These are phyloP conservation scores for Calypte anna DNA, from an alignment of 2,113 vertebrate genomes.

Conservation along the genomic window DNA sequence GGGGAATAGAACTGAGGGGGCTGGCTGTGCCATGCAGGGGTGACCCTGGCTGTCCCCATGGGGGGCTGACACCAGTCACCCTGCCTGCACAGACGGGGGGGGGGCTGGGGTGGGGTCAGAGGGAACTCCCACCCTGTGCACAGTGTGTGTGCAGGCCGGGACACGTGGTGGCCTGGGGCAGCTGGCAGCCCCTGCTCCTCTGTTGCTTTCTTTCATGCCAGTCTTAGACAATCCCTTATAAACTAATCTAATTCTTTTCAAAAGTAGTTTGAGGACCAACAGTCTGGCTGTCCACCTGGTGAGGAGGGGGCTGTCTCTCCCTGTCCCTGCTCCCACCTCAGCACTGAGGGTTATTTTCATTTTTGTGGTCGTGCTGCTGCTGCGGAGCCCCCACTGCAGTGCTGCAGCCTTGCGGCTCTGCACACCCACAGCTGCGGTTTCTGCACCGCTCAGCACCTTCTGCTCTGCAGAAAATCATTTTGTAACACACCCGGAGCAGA, in stretches of 20 bases:
- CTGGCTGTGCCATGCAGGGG: no score
- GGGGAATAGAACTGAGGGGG: neutral
- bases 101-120: neutral
- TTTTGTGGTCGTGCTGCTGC: neutral
- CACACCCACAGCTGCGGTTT: neutral
- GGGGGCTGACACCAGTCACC: rapidly evolving
- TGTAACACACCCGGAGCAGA: neutral
- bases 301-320: neutral
- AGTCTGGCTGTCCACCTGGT: neutral
- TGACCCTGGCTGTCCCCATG: neutral
- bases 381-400: neutral
- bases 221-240: neutral
- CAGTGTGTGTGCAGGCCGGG: neutral
- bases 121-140: neutral
- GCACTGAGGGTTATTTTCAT: neutral
- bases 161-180: rapidly evolving
- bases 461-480: neutral
- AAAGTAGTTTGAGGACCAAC: neutral
- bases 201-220: no score
- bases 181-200: neutral
- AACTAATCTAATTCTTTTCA: neutral
- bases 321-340: neutral
- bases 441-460: neutral
- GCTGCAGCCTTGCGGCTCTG: no score
- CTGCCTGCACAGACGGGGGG: rapidly evolving